Percentiles rank a stretch among this genome's conserved stretches.
These are phyloP conservation scores for Yoshiicerus persimilis DNA, from an alignment of 1,140 invertebrate genomes.

Conservation along the genomic window DNA sequence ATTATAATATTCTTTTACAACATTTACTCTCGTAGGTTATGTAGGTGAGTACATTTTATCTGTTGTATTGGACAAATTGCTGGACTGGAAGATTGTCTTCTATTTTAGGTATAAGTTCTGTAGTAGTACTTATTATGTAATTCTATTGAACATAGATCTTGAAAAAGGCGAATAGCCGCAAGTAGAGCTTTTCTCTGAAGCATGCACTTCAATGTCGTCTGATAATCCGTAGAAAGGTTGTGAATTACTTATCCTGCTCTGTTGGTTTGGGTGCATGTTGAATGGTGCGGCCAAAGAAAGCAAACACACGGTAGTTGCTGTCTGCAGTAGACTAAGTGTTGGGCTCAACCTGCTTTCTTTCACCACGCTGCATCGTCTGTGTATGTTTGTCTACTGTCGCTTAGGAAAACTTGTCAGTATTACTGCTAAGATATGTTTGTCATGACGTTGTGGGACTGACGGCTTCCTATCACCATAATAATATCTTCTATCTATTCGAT, in stretches of 20 bases:
- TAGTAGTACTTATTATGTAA: too few species aligned
- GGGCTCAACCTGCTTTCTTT: neutral
- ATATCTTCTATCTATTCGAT: neutral
- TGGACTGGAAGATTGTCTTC: too few species aligned
- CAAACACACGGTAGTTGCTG: neutral
- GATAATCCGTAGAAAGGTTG: neutral
- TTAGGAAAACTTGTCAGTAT: neutral
- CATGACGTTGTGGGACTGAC: neutral
- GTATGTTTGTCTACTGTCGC: neutral
- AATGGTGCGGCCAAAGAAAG: neutral
- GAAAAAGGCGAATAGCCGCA: neutral
- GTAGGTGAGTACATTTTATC: too few species aligned
- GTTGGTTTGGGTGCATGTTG: neutral
- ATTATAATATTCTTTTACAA: too few species aligned
- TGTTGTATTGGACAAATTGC: too few species aligned
- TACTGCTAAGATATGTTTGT: neutral
- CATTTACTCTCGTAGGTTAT: too few species aligned
- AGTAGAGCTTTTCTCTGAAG: neutral
- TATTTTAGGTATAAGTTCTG: too few species aligned
- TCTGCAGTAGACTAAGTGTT: neutral
- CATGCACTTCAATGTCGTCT: neutral
- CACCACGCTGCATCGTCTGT: neutral
- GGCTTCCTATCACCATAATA: neutral
- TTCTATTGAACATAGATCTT: too few species aligned
- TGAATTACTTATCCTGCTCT: neutral